Conservation (phyloP, 2,888 invertebrate species). For the Mechanitis mazaeus region DNA sequence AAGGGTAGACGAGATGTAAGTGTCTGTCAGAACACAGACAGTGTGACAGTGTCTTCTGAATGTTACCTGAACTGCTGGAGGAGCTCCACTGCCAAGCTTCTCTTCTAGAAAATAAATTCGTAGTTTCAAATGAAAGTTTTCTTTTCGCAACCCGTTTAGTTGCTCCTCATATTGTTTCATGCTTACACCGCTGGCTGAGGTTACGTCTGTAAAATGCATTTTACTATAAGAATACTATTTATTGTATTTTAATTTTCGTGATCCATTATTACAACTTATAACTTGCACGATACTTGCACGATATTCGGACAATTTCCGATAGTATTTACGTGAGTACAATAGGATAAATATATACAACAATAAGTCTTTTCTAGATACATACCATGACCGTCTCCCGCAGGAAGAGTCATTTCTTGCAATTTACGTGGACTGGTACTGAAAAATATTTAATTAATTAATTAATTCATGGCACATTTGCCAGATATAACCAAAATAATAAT, state of each 20-base stretch:
- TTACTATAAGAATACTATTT: background rate
- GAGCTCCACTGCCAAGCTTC: conserved; percentile 81
- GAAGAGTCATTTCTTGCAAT: conserved; percentile 81
- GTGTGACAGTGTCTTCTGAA: no score
- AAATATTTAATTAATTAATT: conserved; percentile 27
- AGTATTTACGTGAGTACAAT: no score
- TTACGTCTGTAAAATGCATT: conserved; percentile 46
- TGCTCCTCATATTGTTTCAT: conserved; percentile 95
- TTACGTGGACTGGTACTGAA: conserved; percentile 83
- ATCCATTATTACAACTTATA: no score
- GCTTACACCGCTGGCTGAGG: conserved; percentile 79
- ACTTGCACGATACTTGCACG: no score
- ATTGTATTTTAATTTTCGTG: no score
- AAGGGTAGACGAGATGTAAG: no score
- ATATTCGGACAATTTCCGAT: no score
- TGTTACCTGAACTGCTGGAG: conserved; percentile 79
- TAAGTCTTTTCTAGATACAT: conserved; percentile 30
- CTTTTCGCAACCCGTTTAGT: conserved; percentile 87
- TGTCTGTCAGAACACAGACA: no score
- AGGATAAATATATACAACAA: no score
- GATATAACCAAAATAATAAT: no score
- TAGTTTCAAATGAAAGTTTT: conserved; percentile 94
- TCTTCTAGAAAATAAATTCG: conserved; percentile 94
- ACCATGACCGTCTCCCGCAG: conserved; percentile 68
- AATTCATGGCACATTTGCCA: no score